phyloP scores from a whole-genome alignment of 2,888 invertebrate species.

The Philereme transversata region DNA sequence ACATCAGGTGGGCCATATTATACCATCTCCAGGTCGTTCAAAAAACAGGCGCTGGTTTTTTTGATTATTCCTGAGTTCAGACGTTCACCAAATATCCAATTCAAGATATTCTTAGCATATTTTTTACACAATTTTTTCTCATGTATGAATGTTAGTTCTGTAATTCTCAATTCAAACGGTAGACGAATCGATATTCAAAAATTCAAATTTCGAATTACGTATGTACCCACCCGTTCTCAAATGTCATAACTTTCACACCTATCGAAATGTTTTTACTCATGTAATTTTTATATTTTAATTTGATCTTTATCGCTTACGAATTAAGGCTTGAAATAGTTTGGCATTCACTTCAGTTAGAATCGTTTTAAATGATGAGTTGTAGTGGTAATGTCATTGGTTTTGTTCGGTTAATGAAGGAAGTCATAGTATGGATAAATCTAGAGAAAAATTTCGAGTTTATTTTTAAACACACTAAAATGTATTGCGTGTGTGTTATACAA shows the following conservation, averaged over 20 bases:
- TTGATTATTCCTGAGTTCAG: too few relatives aligned
- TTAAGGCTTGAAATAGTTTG: constrained; percentile 24
- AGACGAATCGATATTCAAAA: constrained; percentile 53
- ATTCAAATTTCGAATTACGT: constrained; percentile 59
- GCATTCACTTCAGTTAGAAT: constrained; percentile 34
- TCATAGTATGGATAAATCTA: constrained; percentile 45
- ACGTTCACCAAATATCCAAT: too few relatives aligned
- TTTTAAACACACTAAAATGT: too few relatives aligned
- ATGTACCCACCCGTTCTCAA: constrained; percentile 57
- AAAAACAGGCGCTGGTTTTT: too few relatives aligned
- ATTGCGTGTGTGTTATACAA: too few relatives aligned
- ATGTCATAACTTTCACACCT: constrained; percentile 76
- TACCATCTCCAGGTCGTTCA: too few relatives aligned
- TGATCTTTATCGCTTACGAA: fast-evolving
- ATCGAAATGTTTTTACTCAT: constrained; percentile 42
- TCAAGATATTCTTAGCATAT: too few relatives aligned
- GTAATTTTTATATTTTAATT: constrained; percentile 27
- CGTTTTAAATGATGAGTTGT: constrained; percentile 37
- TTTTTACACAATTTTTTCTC: too few relatives aligned
- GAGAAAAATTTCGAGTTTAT: not conserved
- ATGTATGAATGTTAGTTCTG: not conserved
- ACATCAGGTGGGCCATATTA: too few relatives aligned
- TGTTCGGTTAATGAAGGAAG: constrained; percentile 73
- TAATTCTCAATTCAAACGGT: constrained; percentile 40
- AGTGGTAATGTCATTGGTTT: constrained; percentile 79